Evolutionary conservation across 2,113 vertebrate genomes (phyloP), one percentile per base, ranked within the genome.

Genomic region (Triplophysa siluroides): DNA sequence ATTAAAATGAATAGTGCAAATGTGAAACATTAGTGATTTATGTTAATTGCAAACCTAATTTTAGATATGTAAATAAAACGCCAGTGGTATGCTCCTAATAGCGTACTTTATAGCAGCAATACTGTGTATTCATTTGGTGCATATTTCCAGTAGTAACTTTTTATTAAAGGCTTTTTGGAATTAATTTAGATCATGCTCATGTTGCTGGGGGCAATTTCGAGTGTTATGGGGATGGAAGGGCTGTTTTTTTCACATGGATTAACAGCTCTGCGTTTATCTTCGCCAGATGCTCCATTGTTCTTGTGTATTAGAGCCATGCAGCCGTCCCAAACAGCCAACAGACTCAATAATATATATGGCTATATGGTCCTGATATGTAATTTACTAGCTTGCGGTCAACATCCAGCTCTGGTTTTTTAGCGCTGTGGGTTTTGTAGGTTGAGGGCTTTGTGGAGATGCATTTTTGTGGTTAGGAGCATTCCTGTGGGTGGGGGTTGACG

Each of bases 391-490:
- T 43, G 63, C 45, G 77, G 66, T 47, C 66, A 70, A 41, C 41
- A 45, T 33, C 66, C 19, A 73, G 33, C 72, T 54, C 26, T 72
- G 16, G 50, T 6, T 52, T 79, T 63, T 80, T 33, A 54, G 52
- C 18, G 26, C 70, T 74, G 61, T 66, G 50, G 61, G 33, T 43
- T 63, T 43, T 9, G 52, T 19, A 29, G 38, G 47, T 61, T 33
- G 18, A 68, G 47, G n/a, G 26, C 10, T 64, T 54, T 56, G 61
- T 19, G 23, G 45, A 66, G 74, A 43, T 71, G 70, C 74, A 73
- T 61, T 72, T 81, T 78, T 81, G 83, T 78, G 74, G 79, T 78
- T 62, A 38, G n/a, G 61, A 60, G 47, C 54, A 64, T 83, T 80
- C 18, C 5, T n/a, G 23, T 65, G 23, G 67, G 33, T 8, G 61